Conservation (phyloP, 64 coral and sea anemone genomes). For the Stichodactyla mertensii region DNA sequence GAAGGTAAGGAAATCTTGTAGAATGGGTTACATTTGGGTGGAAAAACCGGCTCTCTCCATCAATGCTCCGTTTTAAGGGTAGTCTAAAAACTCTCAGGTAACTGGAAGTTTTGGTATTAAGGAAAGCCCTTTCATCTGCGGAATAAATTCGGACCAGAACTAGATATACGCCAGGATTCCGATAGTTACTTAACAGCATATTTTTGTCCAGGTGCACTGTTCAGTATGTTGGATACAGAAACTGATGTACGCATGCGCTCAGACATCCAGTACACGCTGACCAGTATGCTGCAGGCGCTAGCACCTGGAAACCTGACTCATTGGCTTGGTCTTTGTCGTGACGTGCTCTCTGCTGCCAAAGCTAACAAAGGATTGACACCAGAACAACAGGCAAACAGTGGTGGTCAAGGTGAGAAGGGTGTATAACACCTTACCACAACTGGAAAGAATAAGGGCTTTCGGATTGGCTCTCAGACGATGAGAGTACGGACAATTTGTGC, state of each 20-base stretch:
- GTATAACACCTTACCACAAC: too few species aligned
- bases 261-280: slow-evolving; percentile 91
- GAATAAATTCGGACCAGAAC: too few species aligned
- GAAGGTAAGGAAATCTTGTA: slow-evolving; percentile 45
- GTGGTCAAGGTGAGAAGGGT: slow-evolving; percentile 24
- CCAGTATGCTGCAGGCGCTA: slow-evolving; percentile 90
- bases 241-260: slow-evolving; percentile 85
- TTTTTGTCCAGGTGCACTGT: slow-evolving; percentile 64
- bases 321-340: slow-evolving; percentile 85
- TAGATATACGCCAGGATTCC: too few species aligned
- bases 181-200: too few species aligned
- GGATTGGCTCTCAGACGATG: too few species aligned
- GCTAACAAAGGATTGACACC: slow-evolving; percentile 49
- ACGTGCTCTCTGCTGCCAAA: slow-evolving; percentile 84
- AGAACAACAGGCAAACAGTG: slow-evolving; percentile 29
- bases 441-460: too few species aligned
- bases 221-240: slow-evolving; percentile 95
- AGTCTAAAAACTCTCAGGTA: too few species aligned
- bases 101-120: too few species aligned
- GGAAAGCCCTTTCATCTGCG: too few species aligned
- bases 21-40: neutral
- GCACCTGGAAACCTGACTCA: slow-evolving; percentile 86
- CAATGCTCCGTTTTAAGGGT: too few species aligned
- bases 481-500: too few species aligned
- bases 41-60: neutral